Conservation (phyloP, 2,113 vertebrate species). For the Cynopterus brachyotis region DNA sequence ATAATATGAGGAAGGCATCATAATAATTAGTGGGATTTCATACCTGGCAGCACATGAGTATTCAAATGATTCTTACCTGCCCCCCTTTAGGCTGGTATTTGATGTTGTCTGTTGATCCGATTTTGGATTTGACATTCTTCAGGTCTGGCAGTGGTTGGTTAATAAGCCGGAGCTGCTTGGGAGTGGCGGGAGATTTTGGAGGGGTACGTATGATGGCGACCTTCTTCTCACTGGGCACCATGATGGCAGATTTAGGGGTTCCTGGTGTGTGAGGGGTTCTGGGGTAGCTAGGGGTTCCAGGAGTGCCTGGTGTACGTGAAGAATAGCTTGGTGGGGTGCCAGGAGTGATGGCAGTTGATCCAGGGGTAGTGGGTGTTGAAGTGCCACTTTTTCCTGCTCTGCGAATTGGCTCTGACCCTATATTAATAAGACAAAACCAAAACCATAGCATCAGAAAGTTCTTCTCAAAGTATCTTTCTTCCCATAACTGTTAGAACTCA, state of each 20-base stretch:
- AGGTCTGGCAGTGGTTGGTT: conserved; percentile 96
- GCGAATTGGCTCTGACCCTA: conserved; percentile 92
- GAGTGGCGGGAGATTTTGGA: conserved; percentile 94
- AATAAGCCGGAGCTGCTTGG: conserved; percentile 93
- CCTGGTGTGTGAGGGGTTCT: conserved; percentile 95
- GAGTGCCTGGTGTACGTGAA: conserved; percentile 94
- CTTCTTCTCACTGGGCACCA: conserved; percentile 95
- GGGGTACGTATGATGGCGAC: conserved; percentile 96
- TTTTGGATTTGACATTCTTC: conserved; percentile 96
- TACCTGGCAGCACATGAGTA: not conserved
- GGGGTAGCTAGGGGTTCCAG: conserved; percentile 89
- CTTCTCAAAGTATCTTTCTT: not conserved
- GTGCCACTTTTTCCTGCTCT: conserved; percentile 93
- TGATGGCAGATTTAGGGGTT: conserved; percentile 94
- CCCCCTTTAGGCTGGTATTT: conserved; percentile 96
- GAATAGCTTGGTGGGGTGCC: conserved; percentile 95
- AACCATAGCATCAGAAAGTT: not conserved
- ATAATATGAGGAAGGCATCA: not conserved
- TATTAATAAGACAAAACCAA: not conserved
- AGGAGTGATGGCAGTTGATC: conserved; percentile 94
- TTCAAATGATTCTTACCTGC: conserved; percentile 86
- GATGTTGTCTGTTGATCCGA: conserved; percentile 94
- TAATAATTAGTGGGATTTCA: not conserved
- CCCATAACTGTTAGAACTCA: not conserved
- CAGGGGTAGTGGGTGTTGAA: conserved; percentile 94